Base-by-base conservation (phyloP, 2,888 invertebrate species). In the Graphium colonna region DNA sequence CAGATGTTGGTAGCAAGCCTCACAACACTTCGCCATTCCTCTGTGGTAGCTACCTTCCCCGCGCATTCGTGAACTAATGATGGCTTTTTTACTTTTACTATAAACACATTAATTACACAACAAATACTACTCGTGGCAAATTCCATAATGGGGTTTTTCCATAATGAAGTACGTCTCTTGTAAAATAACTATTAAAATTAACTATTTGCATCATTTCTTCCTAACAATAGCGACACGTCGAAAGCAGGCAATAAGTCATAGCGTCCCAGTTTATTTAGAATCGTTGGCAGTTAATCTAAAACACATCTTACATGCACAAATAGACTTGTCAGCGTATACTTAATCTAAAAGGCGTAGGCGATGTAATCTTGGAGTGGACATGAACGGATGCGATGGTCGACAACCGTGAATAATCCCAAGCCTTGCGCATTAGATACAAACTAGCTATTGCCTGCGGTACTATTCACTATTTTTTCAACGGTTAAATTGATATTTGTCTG, bases 301-400 rank as follows among this genome's bases (percentile, higher is more conserved):
- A 62, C 60, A 65, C 68, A 65, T 69, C 65, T 61, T 55, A 45
- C 45, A 53, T 51, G 63, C 65, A 71, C 73, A 77, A 75, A 82
- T 80, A 77, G 69, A 82, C 67, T 71, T 79, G 78, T 81, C 77
- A 72, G 71, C 62, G 60, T 65, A 67, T 66, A 64, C 65, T 72
- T 73, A 76, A 77, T 77, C 71, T 69, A 61, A 58, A 51, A 64
- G 64, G 70, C 73, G 78, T 77, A 73, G 77, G 79, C 79, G 75
- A 73, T 68, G 72, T 67, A 77, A 79, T 81, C 73, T 72, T 61
- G 61, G 64, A 65, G 63, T 63, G 58, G 68, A 68, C 69, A 73
- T 79, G 76, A 70, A 65, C 64, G 59, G 62, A 64, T 44, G 46
- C 60, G 58, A 59, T 55, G 57, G 49, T 55, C 55, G 63, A 67